Conservation (phyloP, 2,113 vertebrate species). For the Ginglymostoma cirratum region DNA sequence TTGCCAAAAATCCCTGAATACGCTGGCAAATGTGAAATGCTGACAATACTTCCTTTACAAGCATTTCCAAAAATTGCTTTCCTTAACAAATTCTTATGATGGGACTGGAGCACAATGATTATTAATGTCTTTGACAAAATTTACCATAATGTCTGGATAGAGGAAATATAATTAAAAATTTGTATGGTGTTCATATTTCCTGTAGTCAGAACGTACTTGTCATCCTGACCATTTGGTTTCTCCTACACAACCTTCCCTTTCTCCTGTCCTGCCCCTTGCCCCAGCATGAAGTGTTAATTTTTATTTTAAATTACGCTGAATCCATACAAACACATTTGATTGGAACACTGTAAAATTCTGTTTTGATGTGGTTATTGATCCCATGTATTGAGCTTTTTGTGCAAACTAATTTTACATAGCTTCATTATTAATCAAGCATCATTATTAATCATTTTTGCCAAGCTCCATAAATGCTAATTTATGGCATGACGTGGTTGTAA, state of each 20-base stretch:
- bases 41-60: background rate
- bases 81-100: background rate
- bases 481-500: background rate
- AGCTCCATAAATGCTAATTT: background rate
- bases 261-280: background rate
- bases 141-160: background rate
- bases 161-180: slow-evolving; percentile 11
- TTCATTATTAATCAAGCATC: background rate
- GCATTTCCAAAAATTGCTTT: slow-evolving; percentile 12
- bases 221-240: slow-evolving; percentile 13
- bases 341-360: background rate
- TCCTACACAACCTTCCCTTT: background rate
- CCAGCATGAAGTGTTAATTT: slow-evolving; percentile 15
- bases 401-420: background rate
- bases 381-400: background rate
- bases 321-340: background rate
- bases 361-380: background rate
- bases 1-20: background rate
- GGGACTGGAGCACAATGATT: background rate
- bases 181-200: slow-evolving; percentile 27
- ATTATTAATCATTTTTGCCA: slow-evolving; percentile 15
- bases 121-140: background rate
- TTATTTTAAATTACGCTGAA: background rate
- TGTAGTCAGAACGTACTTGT: background rate
- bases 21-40: background rate